Evolutionary conservation across 1,140 invertebrate genomes (phyloP).

Genomic region (Doryteuthis pealeii): DNA sequence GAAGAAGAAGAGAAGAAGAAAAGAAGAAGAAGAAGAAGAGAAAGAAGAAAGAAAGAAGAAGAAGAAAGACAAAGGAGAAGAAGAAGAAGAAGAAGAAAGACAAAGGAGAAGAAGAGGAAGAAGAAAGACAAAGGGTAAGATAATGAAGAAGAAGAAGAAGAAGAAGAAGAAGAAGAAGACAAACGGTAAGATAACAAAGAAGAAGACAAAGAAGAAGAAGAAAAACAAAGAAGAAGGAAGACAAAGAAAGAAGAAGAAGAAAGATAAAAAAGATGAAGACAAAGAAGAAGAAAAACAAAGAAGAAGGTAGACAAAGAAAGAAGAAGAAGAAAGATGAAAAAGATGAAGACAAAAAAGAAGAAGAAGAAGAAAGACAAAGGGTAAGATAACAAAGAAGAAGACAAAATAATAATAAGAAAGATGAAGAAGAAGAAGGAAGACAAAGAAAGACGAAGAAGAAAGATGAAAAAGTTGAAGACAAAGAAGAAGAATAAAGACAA

Average conservation of each 20-base stretch:
- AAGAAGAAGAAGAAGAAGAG: background rate
- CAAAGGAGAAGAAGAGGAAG: background rate
- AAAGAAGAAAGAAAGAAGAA: background rate
- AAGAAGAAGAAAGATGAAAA: too few species aligned
- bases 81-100: background rate
- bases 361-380: too few species aligned
- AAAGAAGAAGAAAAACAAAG: too few species aligned
- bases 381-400: too few species aligned
- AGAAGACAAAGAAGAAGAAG: background rate
- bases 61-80: background rate
- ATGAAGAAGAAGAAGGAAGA: too few species aligned
- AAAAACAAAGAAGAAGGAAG: background rate
- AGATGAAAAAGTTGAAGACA: too few species aligned
- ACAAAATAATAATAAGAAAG: too few species aligned
- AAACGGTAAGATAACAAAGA: background rate
- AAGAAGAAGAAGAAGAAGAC: background rate
- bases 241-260: background rate
- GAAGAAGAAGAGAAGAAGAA: background rate
- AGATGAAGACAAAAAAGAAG: too few species aligned
- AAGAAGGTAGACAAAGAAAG: too few species aligned
- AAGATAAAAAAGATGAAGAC: too few species aligned
- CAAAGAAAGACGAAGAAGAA: too few species aligned
- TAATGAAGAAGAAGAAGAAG: background rate
- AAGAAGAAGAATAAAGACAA: too few species aligned
- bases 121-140: background rate